Evolutionary conservation across 2,113 vertebrate species (phyloP).

Genomic region (Glaucidium brasilianum): DNA sequence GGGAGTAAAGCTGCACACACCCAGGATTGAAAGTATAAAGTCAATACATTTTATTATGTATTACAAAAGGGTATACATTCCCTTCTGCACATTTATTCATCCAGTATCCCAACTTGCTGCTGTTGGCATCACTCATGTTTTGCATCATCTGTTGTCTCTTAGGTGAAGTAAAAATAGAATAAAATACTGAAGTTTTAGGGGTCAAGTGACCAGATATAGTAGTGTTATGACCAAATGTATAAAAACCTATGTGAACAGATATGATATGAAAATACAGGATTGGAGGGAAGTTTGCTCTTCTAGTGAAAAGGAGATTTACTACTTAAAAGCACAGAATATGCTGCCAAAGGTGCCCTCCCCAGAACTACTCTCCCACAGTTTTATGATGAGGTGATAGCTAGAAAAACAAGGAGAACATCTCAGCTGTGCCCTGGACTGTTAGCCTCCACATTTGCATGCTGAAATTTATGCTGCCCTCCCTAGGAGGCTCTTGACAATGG

Average conservation of each 20-base stretch:
- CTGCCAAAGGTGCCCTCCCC: not conserved
- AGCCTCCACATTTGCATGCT: not conserved
- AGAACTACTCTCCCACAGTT: not conserved
- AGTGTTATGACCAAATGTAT: not conserved
- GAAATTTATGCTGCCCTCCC: not conserved
- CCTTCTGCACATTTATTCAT: not conserved
- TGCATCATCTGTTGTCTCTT: not conserved
- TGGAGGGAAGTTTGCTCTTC: not conserved
- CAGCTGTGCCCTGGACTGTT: not conserved
- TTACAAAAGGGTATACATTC: not conserved
- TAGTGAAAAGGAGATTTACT: not conserved
- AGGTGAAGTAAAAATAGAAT: not conserved
- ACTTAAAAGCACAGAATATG: not conserved
- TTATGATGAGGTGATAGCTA: not conserved
- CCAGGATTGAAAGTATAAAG: not conserved
- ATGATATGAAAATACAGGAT: not conserved
- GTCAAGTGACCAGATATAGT: not conserved
- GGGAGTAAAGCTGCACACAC: not conserved
- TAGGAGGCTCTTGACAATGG: not conserved
- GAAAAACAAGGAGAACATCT: not conserved
- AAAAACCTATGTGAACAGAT: not conserved
- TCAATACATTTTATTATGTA: not conserved
- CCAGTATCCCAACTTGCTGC: not conserved
- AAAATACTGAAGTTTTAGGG: not conserved
- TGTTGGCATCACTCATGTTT: not conserved